phyloP scores from a whole-genome alignment of 2,113 vertebrate genomes.

The Fulica atra region DNA sequence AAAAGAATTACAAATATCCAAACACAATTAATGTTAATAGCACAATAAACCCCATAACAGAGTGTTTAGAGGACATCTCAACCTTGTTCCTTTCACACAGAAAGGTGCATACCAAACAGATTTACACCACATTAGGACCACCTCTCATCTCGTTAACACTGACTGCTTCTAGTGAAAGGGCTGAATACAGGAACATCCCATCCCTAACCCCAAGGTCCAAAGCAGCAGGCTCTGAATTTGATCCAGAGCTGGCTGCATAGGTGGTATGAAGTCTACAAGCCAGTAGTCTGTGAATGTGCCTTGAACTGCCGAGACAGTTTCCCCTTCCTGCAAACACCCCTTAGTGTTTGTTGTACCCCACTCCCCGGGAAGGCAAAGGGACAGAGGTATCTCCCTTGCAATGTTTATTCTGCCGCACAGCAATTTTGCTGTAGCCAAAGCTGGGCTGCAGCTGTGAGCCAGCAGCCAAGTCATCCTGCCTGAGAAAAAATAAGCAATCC shows the following conservation, averaged over 20 bases:
- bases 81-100: not conserved
- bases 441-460: not conserved
- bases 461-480: not conserved
- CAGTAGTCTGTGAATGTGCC: not conserved
- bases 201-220: not conserved
- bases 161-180: not conserved
- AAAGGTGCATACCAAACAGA: not conserved
- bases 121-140: not conserved
- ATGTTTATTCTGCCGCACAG: not conserved
- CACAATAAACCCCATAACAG: not conserved
- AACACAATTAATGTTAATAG: not conserved
- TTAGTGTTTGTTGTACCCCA: accelerated
- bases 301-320: not conserved
- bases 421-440: not conserved
- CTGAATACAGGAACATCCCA: not conserved
- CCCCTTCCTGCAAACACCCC: not conserved
- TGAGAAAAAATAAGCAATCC: not conserved
- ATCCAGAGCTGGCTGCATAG: accelerated
- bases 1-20: not conserved
- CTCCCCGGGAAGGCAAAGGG: not conserved
- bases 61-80: not conserved
- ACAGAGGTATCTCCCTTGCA: not conserved
- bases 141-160: not conserved
- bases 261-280: not conserved
- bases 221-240: not conserved